A percentile compares a stretch with the other conserved stretches of the same genome.
Conservation (phyloP, 2,113 vertebrate species). For the Corythaixoides concolor region DNA sequence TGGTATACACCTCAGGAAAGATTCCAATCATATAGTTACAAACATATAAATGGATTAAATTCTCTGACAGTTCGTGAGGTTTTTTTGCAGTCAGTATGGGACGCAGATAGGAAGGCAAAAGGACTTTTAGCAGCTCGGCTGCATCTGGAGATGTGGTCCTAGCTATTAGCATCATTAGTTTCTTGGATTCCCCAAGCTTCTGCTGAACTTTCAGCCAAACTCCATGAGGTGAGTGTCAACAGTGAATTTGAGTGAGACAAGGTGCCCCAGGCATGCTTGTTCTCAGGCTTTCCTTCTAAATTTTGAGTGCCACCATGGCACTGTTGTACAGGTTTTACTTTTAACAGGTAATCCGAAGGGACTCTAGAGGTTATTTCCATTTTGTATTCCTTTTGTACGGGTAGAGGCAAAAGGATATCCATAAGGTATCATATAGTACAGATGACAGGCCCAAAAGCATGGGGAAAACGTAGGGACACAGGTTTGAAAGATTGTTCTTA, state of each 20-base stretch:
- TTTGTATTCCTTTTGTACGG: not conserved
- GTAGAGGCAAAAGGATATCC: not conserved
- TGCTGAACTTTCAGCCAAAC: rapidly evolving
- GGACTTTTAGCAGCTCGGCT: not conserved
- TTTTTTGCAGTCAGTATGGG: not conserved
- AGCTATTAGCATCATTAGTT: not conserved
- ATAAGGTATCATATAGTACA: not conserved
- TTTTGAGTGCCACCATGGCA: not conserved
- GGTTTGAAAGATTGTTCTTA: not conserved
- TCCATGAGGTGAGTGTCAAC: not conserved
- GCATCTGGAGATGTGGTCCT: not conserved
- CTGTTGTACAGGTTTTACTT: not conserved
- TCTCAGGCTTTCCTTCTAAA: not conserved
- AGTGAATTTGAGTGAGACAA: not conserved
- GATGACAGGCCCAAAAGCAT: not conserved
- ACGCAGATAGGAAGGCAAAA: not conserved
- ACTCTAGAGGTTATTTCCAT: not conserved
- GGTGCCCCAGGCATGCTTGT: not conserved
- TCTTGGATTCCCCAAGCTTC: not conserved
- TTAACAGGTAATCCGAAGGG: not conserved
- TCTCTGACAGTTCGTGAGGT: not conserved
- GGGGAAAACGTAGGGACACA: not conserved
- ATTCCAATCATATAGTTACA: not conserved
- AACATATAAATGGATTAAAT: not conserved
- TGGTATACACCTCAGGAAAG: not conserved